Evolutionary conservation across 1,140 invertebrate species (phyloP).

Genomic region (Drosophila repleta): DNA sequence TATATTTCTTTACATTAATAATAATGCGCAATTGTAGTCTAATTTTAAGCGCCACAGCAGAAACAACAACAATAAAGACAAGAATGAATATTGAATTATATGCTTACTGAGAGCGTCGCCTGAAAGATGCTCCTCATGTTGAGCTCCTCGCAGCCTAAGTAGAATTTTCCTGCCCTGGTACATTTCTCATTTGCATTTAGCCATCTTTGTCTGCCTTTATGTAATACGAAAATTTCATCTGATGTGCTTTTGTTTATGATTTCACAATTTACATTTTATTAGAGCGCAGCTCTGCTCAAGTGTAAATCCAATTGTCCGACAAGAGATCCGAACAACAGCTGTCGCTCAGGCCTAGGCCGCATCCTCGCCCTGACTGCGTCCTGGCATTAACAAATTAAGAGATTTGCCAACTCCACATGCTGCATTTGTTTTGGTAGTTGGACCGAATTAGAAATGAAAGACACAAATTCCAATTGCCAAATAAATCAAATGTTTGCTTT

Average conservation of each 20-base stretch:
- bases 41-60: conserved; percentile 8
- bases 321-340: neutral
- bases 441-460: neutral
- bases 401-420: conserved; percentile 3
- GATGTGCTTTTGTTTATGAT: conserved; percentile 49
- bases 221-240: conserved; percentile 19
- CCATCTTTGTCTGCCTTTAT: conserved; percentile 33
- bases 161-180: neutral
- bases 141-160: neutral
- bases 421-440: conserved; percentile 8
- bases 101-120: conserved; percentile 53
- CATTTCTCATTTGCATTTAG: conserved; percentile 57
- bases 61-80: conserved; percentile 5
- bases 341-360: neutral
- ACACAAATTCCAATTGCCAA: neutral
- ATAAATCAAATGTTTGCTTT: conserved; percentile 1
- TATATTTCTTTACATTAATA: conserved; percentile 58
- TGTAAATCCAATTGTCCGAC: conserved; percentile 5
- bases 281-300: neutral
- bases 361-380: neutral
- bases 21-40: conserved; percentile 42
- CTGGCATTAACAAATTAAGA: conserved; percentile 30
- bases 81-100: conserved; percentile 71
- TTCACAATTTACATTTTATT: conserved; percentile 58
- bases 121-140: conserved; percentile 30